phyloP scores from a whole-genome alignment of 2,888 invertebrate genomes.

The Nowickia ferox region DNA sequence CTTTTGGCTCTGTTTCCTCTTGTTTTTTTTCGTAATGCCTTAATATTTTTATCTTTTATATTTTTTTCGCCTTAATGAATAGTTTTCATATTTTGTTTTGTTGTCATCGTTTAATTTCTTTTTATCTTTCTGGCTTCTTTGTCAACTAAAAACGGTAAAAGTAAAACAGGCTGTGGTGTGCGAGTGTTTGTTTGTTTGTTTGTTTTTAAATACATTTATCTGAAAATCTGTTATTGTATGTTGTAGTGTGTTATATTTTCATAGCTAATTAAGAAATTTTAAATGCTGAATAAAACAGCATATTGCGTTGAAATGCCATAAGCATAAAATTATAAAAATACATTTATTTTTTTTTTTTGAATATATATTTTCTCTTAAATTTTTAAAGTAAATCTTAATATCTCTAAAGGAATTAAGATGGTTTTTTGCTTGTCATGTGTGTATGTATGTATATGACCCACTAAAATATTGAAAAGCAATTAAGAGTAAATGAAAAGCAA shows the following conservation, averaged over 20 bases:
- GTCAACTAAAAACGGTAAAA: slow-evolving; percentile 20
- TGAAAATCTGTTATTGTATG: background rate
- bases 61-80: slow-evolving; percentile 31
- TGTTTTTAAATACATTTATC: background rate
- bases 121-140: slow-evolving; percentile 25
- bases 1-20: slow-evolving; percentile 66
- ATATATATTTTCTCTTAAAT: background rate
- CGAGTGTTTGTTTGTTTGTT: background rate
- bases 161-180: slow-evolving; percentile 33
- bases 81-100: slow-evolving; percentile 53
- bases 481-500: background rate
- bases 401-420: slow-evolving; percentile 11
- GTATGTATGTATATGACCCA: slow-evolving; percentile 35
- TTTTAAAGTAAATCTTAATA: background rate
- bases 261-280: slow-evolving; percentile 66
- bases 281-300: slow-evolving; percentile 60
- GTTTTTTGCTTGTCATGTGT: background rate
- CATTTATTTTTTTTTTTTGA: background rate
- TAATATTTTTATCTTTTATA: slow-evolving; percentile 19
- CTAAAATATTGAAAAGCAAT: slow-evolving; percentile 8
- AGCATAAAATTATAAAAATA: slow-evolving; percentile 46
- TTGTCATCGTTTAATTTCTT: slow-evolving; percentile 60
- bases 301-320: slow-evolving; percentile 52
- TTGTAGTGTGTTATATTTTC: slow-evolving; percentile 26
- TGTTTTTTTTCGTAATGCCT: slow-evolving; percentile 32